Evolutionary conservation across 2,888 invertebrate species (phyloP).

Genomic region (Campoplex capitator): DNA sequence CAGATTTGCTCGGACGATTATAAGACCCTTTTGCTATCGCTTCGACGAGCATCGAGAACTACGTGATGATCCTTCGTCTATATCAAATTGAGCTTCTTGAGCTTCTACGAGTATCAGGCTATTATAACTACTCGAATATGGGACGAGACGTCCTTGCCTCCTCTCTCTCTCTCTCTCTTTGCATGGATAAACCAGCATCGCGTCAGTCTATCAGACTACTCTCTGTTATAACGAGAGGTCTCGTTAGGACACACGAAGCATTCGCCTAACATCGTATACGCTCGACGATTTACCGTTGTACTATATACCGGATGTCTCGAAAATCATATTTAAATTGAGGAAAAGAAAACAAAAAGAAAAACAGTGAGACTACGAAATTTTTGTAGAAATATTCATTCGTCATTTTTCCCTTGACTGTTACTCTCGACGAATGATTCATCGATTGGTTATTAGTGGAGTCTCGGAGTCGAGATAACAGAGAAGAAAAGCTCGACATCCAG

Average conservation of each 20-base stretch:
- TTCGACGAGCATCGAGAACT: constrained; percentile 51
- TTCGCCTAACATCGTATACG: constrained; percentile 56
- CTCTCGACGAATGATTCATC: neutral
- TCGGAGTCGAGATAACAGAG: too few species aligned
- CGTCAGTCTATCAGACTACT: constrained; percentile 8
- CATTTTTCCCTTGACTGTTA: neutral
- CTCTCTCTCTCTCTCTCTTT: neutral
- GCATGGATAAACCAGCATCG: constrained; percentile 7
- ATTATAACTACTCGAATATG: constrained; percentile 43
- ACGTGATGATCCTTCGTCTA: constrained; percentile 68
- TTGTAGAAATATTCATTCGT: neutral
- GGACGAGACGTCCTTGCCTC: constrained; percentile 49
- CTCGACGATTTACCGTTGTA: constrained; percentile 41
- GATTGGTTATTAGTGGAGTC: neutral
- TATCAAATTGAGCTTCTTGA: constrained; percentile 51
- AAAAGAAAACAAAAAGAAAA: neutral
- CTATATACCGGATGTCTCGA: constrained; percentile 5
- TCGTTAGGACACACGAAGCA: constrained; percentile 63
- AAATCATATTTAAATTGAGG: neutral
- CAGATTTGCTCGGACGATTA: constrained; percentile 64
- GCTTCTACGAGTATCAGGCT: constrained; percentile 40
- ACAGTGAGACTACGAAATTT: too few species aligned
- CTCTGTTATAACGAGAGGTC: constrained; percentile 64
- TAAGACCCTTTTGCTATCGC: constrained; percentile 45
- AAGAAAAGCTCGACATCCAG: too few species aligned